These are phyloP conservation scores for Caenorhabditis afra DNA, from an alignment of 2,888 invertebrate species.

Conservation along the genomic window DNA sequence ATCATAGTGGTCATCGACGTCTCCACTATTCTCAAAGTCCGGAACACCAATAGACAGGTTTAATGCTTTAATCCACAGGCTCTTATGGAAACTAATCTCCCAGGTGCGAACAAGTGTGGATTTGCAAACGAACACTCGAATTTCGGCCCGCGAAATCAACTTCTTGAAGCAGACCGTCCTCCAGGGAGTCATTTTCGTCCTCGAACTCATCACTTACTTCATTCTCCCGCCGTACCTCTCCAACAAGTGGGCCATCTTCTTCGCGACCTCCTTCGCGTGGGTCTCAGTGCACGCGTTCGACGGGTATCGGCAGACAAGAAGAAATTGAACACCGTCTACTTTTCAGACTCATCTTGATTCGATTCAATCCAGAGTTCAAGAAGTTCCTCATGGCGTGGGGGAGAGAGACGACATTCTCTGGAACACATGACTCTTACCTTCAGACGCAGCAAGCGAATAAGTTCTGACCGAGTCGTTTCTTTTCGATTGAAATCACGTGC, in stretches of 20 bases:
- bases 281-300: slow-evolving; percentile 37
- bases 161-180: slow-evolving; percentile 43
- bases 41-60: slow-evolving; percentile 27
- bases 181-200: slow-evolving; percentile 31
- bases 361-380: slow-evolving; percentile 44
- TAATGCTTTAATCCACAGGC: no score
- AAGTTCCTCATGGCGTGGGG: slow-evolving; percentile 23
- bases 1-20: slow-evolving; percentile 31
- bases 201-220: slow-evolving; percentile 33
- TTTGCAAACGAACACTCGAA: slow-evolving; percentile 14
- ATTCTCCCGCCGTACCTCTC: slow-evolving; percentile 18
- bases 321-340: background rate
- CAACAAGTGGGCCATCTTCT: slow-evolving; percentile 28
- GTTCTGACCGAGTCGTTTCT: slow-evolving; percentile 6
- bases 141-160: slow-evolving; percentile 22
- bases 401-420: background rate
- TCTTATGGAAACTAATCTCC: no score
- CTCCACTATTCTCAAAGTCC: slow-evolving; percentile 36
- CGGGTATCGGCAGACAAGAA: slow-evolving; percentile 15
- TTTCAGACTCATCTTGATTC: slow-evolving; percentile 36
- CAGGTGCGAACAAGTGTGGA: slow-evolving; percentile 15
- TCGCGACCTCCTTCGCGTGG: slow-evolving; percentile 38
- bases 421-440: slow-evolving; percentile 4
- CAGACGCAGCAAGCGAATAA: no score
- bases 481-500: no score